These are phyloP conservation scores for Pseudomyrmex concolor DNA, from an alignment of 1,140 invertebrate genomes.

Conservation along the genomic window DNA sequence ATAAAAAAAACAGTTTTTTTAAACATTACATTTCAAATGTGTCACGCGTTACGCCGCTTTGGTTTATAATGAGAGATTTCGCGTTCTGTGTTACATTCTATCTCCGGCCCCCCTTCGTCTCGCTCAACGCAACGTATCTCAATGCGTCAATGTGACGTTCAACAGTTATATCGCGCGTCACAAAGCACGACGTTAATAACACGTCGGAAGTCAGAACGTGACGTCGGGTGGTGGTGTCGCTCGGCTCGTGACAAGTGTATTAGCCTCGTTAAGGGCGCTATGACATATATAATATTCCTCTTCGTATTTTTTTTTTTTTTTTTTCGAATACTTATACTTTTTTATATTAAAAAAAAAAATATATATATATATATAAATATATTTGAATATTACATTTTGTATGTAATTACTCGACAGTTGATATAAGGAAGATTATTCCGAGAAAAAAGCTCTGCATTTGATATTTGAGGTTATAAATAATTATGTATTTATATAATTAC, in stretches of 20 bases:
- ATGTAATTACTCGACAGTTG: background rate
- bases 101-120: background rate
- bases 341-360: too few relatives aligned
- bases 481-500: too few relatives aligned
- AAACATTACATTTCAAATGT: background rate
- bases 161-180: conserved; percentile 80
- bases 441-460: too few relatives aligned
- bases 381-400: too few relatives aligned
- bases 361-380: too few relatives aligned
- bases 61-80: conserved; percentile 61
- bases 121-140: conserved; percentile 54
- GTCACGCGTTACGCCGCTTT: background rate
- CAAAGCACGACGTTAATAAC: conserved; percentile 82
- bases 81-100: conserved; percentile 17
- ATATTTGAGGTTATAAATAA: too few relatives aligned
- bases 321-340: conserved; percentile 27
- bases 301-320: conserved; percentile 71
- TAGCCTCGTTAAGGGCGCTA: conserved; percentile 82
- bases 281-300: conserved; percentile 42
- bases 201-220: conserved; percentile 72
- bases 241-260: conserved; percentile 77
- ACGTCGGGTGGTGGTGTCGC: conserved; percentile 51
- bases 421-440: background rate
- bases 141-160: conserved; percentile 78
- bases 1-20: background rate